Evolutionary conservation across 2,113 vertebrate species (phyloP).

Genomic region (Regulus satrapa): DNA sequence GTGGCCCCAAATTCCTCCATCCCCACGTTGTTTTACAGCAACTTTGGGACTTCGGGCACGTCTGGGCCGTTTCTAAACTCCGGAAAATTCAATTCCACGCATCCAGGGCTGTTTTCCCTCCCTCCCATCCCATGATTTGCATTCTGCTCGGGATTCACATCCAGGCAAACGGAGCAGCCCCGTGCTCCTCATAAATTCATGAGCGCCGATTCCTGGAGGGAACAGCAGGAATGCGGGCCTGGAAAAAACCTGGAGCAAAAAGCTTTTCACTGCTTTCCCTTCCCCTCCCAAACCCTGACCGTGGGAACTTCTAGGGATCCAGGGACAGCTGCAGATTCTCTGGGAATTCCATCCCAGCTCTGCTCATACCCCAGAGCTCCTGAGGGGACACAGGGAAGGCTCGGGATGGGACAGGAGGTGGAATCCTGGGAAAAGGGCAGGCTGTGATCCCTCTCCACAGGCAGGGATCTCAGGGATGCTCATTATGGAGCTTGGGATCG

Average conservation of each 20-base stretch:
- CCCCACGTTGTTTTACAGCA: accelerated
- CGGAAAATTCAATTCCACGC: accelerated
- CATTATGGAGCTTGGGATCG: background rate
- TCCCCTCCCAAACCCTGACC: background rate
- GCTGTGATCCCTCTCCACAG: no score
- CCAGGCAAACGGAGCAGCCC: background rate
- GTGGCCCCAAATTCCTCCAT: background rate
- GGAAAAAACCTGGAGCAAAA: background rate
- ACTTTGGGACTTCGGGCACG: background rate
- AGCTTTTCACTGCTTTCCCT: background rate
- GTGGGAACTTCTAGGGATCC: background rate
- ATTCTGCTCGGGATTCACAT: background rate
- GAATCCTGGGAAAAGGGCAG: background rate
- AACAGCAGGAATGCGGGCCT: accelerated
- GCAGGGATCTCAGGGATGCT: background rate
- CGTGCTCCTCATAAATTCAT: background rate
- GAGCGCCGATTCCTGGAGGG: background rate
- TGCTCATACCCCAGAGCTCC: background rate
- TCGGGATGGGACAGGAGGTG: background rate
- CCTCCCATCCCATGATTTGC: background rate
- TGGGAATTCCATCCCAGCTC: background rate
- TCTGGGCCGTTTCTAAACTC: background rate
- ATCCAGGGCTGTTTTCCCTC: background rate
- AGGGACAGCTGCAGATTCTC: background rate
- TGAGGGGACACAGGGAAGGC: background rate